A percentile compares a stretch with the other conserved stretches of the same genome.
These are phyloP conservation scores for Aphaenogaster floridana DNA, from an alignment of 1,140 invertebrate genomes.

Conservation along the genomic window DNA sequence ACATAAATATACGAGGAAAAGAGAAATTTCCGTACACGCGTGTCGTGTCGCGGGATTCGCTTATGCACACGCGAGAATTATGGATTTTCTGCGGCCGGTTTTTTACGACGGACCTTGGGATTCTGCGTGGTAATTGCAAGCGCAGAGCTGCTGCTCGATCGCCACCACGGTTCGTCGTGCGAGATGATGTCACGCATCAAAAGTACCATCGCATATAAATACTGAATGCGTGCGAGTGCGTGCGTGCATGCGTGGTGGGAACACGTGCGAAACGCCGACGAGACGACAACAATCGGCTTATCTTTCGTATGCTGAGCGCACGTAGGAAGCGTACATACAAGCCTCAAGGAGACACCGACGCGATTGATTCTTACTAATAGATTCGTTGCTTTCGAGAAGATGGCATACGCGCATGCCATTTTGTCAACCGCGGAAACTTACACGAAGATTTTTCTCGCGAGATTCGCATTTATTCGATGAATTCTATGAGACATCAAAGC, in stretches of 20 bases:
- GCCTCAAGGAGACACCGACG: conserved; percentile 64
- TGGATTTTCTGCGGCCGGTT: conserved; percentile 56
- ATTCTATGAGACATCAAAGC: neutral
- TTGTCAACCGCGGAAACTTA: neutral
- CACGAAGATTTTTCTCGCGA: neutral
- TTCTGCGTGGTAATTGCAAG: conserved; percentile 21
- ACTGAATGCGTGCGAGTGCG: conserved; percentile 19
- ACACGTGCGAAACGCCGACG: conserved; percentile 61
- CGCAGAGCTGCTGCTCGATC: conserved; percentile 15
- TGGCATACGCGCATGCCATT: neutral
- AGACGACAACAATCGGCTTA: conserved; percentile 64
- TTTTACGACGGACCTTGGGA: conserved; percentile 65
- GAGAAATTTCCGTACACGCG: neutral
- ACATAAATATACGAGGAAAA: neutral
- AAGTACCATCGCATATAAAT: conserved; percentile 59
- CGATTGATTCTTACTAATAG: conserved; percentile 70
- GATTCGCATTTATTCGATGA: neutral
- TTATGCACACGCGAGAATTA: conserved; percentile 36
- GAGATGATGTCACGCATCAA: conserved; percentile 75
- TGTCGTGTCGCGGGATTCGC: conserved; percentile 5
- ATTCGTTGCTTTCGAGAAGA: conserved; percentile 34
- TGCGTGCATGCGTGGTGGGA: conserved; percentile 1
- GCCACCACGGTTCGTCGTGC: conserved; percentile 9
- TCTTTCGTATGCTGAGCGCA: conserved; percentile 66
- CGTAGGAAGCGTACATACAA: conserved; percentile 57